Conservation (phyloP, 2,113 vertebrate genomes). For the Ammospiza nelsoni region DNA sequence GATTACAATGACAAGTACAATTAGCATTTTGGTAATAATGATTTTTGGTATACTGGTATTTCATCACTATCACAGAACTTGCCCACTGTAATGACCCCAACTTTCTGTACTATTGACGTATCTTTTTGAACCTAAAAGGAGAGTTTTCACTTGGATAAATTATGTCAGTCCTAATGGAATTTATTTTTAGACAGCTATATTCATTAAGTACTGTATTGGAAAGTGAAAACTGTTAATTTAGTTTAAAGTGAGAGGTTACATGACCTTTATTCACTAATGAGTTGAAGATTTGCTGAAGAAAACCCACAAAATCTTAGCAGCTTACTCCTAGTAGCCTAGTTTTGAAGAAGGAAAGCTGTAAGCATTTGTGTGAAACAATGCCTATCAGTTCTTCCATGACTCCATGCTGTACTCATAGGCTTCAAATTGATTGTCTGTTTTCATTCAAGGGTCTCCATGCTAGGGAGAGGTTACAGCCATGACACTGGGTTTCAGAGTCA, state of each 20-base stretch:
- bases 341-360: background rate
- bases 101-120: background rate
- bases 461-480: background rate
- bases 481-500: background rate
- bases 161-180: background rate
- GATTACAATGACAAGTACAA: background rate
- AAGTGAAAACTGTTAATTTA: background rate
- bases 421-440: background rate
- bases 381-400: fast-evolving
- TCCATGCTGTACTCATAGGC: fast-evolving
- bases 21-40: background rate
- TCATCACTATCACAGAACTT: background rate
- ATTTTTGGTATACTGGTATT: background rate
- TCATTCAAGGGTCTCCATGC: background rate
- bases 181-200: background rate
- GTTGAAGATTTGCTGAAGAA: background rate
- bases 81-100: background rate
- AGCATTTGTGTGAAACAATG: fast-evolving
- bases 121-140: background rate
- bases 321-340: background rate
- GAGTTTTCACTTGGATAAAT: background rate
- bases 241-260: background rate
- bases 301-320: background rate
- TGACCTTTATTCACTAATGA: background rate
- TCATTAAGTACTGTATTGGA: background rate